Percentiles rank a stretch among this genome's conserved stretches.
Evolutionary conservation across 2,888 invertebrate genomes (phyloP).

Genomic region (Andrena camellia): DNA sequence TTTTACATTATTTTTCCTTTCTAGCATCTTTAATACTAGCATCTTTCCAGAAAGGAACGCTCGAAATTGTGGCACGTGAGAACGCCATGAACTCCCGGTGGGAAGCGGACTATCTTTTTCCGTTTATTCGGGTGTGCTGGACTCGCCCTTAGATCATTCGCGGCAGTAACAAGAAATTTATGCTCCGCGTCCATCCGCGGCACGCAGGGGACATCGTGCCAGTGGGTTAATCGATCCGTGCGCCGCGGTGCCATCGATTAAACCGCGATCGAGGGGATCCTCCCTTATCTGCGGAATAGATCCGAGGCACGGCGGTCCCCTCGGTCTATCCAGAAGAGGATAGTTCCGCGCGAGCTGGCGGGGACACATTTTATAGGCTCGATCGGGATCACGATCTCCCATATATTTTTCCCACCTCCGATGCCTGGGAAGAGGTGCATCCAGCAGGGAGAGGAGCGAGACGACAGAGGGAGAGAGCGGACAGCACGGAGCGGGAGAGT

Average conservation of each 20-base stretch:
- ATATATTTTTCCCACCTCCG: slow-evolving; percentile 61
- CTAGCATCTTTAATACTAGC: too few relatives aligned
- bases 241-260: slow-evolving; percentile 54
- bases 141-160: too few relatives aligned
- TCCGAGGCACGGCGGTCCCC: slow-evolving; percentile 44
- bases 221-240: slow-evolving; percentile 45
- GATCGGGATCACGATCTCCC: slow-evolving; percentile 77
- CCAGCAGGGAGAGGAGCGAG: slow-evolving; percentile 10
- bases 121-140: too few relatives aligned
- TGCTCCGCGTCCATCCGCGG: too few relatives aligned
- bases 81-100: slow-evolving; percentile 62
- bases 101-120: neutral
- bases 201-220: neutral
- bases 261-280: slow-evolving; percentile 55
- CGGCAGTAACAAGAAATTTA: too few relatives aligned
- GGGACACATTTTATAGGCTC: slow-evolving; percentile 66
- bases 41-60: neutral
- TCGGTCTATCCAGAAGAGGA: slow-evolving; percentile 20
- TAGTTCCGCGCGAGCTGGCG: slow-evolving; percentile 42
- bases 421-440: slow-evolving; percentile 3
- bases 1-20: too few relatives aligned
- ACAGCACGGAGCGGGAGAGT: slow-evolving; percentile 45
- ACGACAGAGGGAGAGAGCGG: slow-evolving; percentile 5
- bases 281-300: slow-evolving; percentile 62
- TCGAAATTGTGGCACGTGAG: slow-evolving; percentile 62